These are phyloP conservation scores for Dorcus parallelipipedus DNA, from an alignment of 2,888 invertebrate species.

Conservation along the genomic window DNA sequence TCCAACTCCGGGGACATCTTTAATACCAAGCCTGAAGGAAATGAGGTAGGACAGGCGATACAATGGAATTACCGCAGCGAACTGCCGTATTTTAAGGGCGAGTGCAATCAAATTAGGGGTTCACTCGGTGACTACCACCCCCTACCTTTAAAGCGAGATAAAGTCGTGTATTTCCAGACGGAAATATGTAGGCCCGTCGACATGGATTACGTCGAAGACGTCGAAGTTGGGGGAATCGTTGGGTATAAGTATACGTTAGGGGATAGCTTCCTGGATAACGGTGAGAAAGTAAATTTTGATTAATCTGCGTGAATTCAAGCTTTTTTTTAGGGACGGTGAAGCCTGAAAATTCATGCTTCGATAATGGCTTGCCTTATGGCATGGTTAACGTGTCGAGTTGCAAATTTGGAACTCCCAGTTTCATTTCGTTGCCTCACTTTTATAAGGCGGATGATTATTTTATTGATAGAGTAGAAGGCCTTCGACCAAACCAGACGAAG, in stretches of 20 bases:
- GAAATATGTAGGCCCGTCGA: slow-evolving; percentile 71
- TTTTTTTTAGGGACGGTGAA: slow-evolving; percentile 54
- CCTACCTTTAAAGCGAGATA: slow-evolving; percentile 58
- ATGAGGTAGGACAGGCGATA: too few species aligned
- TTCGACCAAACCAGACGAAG: slow-evolving; percentile 63
- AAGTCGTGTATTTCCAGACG: slow-evolving; percentile 63
- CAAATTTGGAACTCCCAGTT: slow-evolving; percentile 62
- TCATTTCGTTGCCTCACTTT: slow-evolving; percentile 78
- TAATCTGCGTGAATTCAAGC: background rate
- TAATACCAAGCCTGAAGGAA: too few species aligned
- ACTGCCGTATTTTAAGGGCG: slow-evolving; percentile 45
- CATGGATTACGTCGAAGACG: slow-evolving; percentile 60
- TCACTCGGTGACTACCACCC: slow-evolving; percentile 80
- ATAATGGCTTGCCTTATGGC: slow-evolving; percentile 67
- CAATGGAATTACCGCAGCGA: too few species aligned
- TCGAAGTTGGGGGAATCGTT: slow-evolving; percentile 56
- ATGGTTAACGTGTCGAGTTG: slow-evolving; percentile 76
- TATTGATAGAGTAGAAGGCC: slow-evolving; percentile 54
- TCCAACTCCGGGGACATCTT: too few species aligned
- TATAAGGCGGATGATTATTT: slow-evolving; percentile 57
- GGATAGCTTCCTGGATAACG: slow-evolving; percentile 62
- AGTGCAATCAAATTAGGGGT: slow-evolving; percentile 64
- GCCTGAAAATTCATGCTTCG: slow-evolving; percentile 66
- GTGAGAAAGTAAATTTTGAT: slow-evolving; percentile 38
- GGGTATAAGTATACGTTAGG: slow-evolving; percentile 65